Evolutionary conservation across 92 coral and sea anemone species (phyloP).

Genomic region (Diadumene lineata): DNA sequence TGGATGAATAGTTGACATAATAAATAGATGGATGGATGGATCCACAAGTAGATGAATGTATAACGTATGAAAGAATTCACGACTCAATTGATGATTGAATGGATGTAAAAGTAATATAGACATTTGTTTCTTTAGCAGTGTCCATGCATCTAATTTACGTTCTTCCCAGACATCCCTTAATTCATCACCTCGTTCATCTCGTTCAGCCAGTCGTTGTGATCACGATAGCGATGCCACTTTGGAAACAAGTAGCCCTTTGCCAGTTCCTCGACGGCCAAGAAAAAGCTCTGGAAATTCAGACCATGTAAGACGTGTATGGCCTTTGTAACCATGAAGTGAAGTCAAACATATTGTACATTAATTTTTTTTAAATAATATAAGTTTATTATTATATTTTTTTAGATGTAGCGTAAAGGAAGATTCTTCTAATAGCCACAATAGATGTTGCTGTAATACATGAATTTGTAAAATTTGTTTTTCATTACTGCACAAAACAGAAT

Average conservation of each 20-base stretch:
- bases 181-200: constrained; percentile 62
- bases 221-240: constrained; percentile 35
- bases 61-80: neutral
- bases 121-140: constrained; percentile 10
- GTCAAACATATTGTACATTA: too few species aligned
- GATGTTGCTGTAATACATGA: too few species aligned
- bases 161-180: constrained; percentile 49
- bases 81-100: neutral
- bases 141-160: constrained; percentile 20
- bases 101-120: neutral
- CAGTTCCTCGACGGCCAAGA: constrained; percentile 74
- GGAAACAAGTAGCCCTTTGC: constrained; percentile 72
- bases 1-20: too few species aligned
- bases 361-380: too few species aligned
- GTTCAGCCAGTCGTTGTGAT: constrained; percentile 43
- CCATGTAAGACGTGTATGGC: constrained; percentile 49
- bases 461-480: too few species aligned
- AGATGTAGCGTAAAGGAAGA: too few species aligned
- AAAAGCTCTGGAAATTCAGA: constrained; percentile 60
- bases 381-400: too few species aligned
- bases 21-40: too few species aligned
- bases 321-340: too few species aligned
- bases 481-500: too few species aligned
- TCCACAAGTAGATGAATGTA: too few species aligned
- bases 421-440: too few species aligned